A percentile compares a stretch with the other conserved stretches of the same genome.
Conservation (phyloP, 2,888 invertebrate species). For the Aromia moschata region DNA sequence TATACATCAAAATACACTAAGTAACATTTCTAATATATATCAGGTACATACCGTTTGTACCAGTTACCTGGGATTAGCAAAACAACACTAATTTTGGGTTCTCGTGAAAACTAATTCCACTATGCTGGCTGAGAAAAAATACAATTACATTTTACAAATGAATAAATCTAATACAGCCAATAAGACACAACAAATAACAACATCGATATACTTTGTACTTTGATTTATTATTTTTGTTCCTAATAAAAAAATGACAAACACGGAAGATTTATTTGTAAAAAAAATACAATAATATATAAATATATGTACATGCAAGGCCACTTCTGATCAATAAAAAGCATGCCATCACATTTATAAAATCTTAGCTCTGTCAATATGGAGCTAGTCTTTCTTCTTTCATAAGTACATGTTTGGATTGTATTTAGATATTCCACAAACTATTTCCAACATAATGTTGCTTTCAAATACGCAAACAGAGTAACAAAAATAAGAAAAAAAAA, state of each 20-base stretch:
- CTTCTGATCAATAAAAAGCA: background rate
- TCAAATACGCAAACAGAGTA: constrained; percentile 11
- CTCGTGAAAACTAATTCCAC: constrained; percentile 8
- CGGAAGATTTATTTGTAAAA: constrained; percentile 7
- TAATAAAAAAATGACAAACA: constrained; percentile 5
- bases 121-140: constrained; percentile 26
- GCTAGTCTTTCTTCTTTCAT: background rate
- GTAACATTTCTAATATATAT: background rate
- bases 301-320: constrained; percentile 5
- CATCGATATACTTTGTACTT: constrained; percentile 2
- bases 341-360: constrained; percentile 3
- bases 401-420: background rate
- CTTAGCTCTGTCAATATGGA: constrained; percentile 3
- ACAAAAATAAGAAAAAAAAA: constrained; percentile 15
- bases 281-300: constrained; percentile 3
- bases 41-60: constrained; percentile 1
- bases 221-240: background rate
- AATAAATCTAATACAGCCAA: background rate
- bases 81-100: constrained; percentile 10
- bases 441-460: background rate
- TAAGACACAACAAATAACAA: constrained; percentile 6
- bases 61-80: constrained; percentile 5
- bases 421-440: background rate
- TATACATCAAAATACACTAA: background rate
- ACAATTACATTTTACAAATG: constrained; percentile 1